Evolutionary conservation across 1,140 invertebrate genomes (phyloP).

Genomic region (Drosophila rhopaloa): DNA sequence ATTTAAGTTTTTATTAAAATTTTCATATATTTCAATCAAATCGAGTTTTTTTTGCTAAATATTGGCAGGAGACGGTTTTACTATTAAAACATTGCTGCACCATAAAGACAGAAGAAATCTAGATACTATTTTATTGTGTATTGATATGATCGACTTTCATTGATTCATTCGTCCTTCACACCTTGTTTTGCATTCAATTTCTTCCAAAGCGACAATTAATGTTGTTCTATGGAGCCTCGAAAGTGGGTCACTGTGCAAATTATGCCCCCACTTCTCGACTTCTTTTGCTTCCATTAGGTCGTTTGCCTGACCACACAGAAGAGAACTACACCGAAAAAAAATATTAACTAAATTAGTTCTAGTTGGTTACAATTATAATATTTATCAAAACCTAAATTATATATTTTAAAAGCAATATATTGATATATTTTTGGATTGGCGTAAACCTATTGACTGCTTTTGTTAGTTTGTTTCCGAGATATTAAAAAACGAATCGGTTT

Average conservation of each 20-base stretch:
- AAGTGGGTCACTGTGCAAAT: conserved; percentile 45
- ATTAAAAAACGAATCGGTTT: conserved; percentile 39
- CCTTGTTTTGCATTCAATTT: conserved; percentile 23
- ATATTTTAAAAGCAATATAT: too few species aligned
- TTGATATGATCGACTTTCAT: conserved; percentile 13
- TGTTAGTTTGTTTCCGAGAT: neutral
- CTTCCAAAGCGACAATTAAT: conserved; percentile 22
- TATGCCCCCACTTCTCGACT: conserved; percentile 9
- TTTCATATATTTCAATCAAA: too few species aligned
- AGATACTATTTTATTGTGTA: too few species aligned
- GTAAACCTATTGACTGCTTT: too few species aligned
- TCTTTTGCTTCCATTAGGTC: conserved; percentile 26
- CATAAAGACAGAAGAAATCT: too few species aligned
- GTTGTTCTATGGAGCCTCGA: neutral
- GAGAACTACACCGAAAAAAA: conserved; percentile 5
- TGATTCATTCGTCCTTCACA: conserved; percentile 45
- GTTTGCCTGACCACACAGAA: neutral
- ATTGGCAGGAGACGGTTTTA: too few species aligned
- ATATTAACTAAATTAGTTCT: neutral
- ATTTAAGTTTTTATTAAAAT: too few species aligned
- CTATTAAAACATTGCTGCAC: too few species aligned
- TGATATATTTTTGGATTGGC: too few species aligned
- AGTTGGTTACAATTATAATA: too few species aligned
- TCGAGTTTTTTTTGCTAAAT: too few species aligned
- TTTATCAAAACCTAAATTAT: too few species aligned